Evolutionary conservation across 2,113 vertebrate species (phyloP), one percentile per base, ranked within the genome.

Genomic region (Cariama cristata): DNA sequence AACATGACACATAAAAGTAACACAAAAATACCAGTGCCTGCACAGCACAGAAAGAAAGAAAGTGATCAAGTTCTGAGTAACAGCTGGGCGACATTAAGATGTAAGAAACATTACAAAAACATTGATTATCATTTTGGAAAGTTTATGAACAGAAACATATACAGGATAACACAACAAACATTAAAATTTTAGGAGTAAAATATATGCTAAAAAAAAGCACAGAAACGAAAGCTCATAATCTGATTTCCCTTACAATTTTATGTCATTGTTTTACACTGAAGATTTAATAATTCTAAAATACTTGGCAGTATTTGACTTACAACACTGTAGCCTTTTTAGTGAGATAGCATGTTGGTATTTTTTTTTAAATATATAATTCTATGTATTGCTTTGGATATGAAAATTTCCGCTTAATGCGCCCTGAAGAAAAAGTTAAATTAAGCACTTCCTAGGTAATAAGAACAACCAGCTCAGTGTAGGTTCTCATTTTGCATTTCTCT

Each of bases 401-500:
- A 92, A 58, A 86, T 45, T 86, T 86, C 58, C 86, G 22, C 26
- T 76, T 69, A 79, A 44, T 66, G 47, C 23, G 73, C 16, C 42
- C 66, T 81, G 50, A 88, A 55, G 47, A 27, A 77, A 69, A 90
- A 97, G 32, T 27, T 53, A 32, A 81, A 47, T 88, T 94, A 91
- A 97, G 19, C 1, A 0, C 21, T 92, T 95, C 40, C 42, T 27
- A 79, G 60, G 33, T 60, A 92, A 35, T 71, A 63, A 69, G 33
- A 88, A 69, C 44, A 16, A 77, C 83, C 38, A 83, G 20, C 23
- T 72, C 67, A 55, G 42, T 0, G 4, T 27, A 59, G 14, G 38
- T 86, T 80, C 24, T 93, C 44, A 42, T 77, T 96, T 79, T 92
- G 17, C 52, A 27, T n/a, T 94, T 83, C 47, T 85, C 12, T 84